A percentile compares a stretch with the other conserved stretches of the same genome.
phyloP scores from a whole-genome alignment of 1,140 invertebrate species.

The Brachionus manjavacas region DNA sequence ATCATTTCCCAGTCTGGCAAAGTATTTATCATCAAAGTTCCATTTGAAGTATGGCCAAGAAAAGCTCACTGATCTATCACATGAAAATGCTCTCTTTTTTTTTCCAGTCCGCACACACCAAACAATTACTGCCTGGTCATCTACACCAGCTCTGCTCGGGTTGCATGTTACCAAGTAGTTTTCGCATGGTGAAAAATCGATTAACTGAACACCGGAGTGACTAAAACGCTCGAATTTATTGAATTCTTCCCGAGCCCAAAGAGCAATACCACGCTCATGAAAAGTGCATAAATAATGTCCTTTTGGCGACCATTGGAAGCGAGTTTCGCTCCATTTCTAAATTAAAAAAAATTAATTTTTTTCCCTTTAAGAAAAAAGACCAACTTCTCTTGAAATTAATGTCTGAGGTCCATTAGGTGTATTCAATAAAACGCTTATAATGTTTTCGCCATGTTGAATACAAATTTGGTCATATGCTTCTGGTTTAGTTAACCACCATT shows the following conservation, averaged over 20 bases:
- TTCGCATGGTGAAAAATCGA: constrained; percentile 96
- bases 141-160: constrained; percentile 65
- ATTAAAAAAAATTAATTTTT: not conserved
- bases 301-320: constrained; percentile 90
- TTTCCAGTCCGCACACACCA: constrained; percentile 88
- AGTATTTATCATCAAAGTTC: constrained; percentile 93
- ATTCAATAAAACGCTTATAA: constrained; percentile 77
- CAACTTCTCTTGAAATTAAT: constrained; percentile 72
- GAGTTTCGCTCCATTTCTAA: constrained; percentile 86
- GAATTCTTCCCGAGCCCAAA: constrained; percentile 94
- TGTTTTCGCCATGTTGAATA: constrained; percentile 73
- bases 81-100: constrained; percentile 82
- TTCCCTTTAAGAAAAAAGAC: not conserved
- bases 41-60: constrained; percentile 80
- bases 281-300: constrained; percentile 94
- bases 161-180: constrained; percentile 90
- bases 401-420: constrained; percentile 66
- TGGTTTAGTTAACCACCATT: constrained; percentile 74
- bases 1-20: constrained; percentile 68
- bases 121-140: constrained; percentile 58
- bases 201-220: constrained; percentile 83
- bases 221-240: constrained; percentile 79
- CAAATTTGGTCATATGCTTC: constrained; percentile 90
- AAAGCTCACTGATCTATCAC: constrained; percentile 62
- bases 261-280: constrained; percentile 84